Conservation (phyloP, 2,113 vertebrate species). For the Pachypanchax playfairii region DNA sequence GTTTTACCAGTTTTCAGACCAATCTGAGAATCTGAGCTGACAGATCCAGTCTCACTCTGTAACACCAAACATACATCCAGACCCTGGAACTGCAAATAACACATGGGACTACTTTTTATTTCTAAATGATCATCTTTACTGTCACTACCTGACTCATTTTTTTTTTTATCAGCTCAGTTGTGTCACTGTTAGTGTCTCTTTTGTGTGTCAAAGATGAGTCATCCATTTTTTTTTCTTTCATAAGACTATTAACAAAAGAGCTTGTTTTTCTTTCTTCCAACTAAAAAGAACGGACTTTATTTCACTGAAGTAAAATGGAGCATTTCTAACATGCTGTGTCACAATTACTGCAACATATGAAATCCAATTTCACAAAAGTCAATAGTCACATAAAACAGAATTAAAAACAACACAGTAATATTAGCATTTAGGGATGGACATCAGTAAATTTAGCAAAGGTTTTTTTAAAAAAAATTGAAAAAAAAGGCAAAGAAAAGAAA, state of each 20-base stretch:
- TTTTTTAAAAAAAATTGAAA: too few relatives aligned
- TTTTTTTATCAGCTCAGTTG: slow-evolving; percentile 6
- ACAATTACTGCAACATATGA: slow-evolving; percentile 25
- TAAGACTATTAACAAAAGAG: slow-evolving; percentile 20
- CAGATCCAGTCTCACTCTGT: slow-evolving; percentile 1
- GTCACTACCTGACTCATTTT: slow-evolving; percentile 58
- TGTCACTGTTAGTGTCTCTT: slow-evolving; percentile 20
- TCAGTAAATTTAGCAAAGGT: slow-evolving; percentile 21
- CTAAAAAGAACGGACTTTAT: slow-evolving; percentile 54
- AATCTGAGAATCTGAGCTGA: neutral
- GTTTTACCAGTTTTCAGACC: neutral
- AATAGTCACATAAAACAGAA: slow-evolving; percentile 14
- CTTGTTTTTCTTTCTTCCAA: neutral
- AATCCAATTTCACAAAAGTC: slow-evolving; percentile 3
- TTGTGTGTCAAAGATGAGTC: slow-evolving; percentile 55
- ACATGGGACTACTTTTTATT: slow-evolving; percentile 10
- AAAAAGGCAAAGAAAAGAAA: neutral
- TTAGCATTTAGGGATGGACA: slow-evolving; percentile 32
- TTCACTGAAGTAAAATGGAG: slow-evolving; percentile 27
- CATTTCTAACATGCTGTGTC: neutral
- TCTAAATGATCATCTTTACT: slow-evolving; percentile 33
- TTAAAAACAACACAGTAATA: slow-evolving; percentile 10
- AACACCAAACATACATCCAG: slow-evolving; percentile 44
- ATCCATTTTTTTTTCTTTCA: slow-evolving; percentile 16
- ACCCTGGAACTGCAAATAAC: neutral